These are phyloP conservation scores for Cryptoprocta ferox DNA, from an alignment of 2,797 vertebrate species.

Conservation along the genomic window DNA sequence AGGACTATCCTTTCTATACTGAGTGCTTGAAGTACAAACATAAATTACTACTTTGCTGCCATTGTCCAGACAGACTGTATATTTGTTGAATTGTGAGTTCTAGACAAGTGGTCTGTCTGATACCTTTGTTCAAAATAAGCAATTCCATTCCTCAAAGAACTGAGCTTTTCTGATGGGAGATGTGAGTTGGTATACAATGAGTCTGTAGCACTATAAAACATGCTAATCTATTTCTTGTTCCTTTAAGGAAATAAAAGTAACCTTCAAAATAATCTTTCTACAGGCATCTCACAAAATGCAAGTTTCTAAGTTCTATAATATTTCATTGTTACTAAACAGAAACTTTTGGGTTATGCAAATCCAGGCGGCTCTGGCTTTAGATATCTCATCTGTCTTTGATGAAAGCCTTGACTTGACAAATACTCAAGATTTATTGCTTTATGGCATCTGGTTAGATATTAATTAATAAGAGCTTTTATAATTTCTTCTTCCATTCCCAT, in stretches of 20 bases:
- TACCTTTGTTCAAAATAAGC: constrained; percentile 21
- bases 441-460: constrained; percentile 12
- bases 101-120: not conserved
- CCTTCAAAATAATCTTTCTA: constrained; percentile 16
- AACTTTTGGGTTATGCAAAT: constrained; percentile 42
- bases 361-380: not conserved
- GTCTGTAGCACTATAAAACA: not conserved
- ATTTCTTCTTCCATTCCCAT: not conserved
- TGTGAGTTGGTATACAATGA: constrained; percentile 31
- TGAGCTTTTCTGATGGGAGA: not conserved
- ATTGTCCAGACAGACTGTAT: not conserved
- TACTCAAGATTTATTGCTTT: constrained; percentile 49
- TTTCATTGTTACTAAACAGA: constrained; percentile 31
- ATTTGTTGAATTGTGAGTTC: not conserved
- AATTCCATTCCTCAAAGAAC: not conserved
- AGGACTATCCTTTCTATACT: not conserved
- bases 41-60: not conserved
- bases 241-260: constrained; percentile 55
- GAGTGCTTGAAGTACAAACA: not conserved
- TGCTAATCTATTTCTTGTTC: constrained; percentile 4
- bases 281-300: constrained; percentile 13
- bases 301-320: not conserved
- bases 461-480: not conserved
- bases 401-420: constrained; percentile 55
- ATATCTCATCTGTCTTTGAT: constrained; percentile 33